Base-by-base conservation (phyloP, 2,113 vertebrate genomes). In the Microtus richardsoni region DNA sequence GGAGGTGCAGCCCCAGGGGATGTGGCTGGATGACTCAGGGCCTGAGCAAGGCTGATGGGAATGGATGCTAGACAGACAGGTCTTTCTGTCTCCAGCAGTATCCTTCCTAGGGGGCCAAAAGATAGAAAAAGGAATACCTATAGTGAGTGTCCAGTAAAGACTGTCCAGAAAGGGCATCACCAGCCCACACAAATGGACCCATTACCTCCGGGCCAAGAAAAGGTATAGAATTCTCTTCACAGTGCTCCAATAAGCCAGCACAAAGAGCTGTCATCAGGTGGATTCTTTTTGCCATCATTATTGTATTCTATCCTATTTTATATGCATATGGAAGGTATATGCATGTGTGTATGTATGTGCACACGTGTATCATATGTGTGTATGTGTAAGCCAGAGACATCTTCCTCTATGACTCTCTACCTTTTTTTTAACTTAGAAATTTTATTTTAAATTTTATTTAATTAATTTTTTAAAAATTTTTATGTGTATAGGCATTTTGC, bases 51-150 rank as follows among this genome's bases (percentile, higher is more conserved):
- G 19, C 88, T 88, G 41, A 36, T 3, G 36, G 78, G 24, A 52
- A 58, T 11, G 5, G 74, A 70, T 14, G 0, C 30, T 11, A 12
- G 39, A 44, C 44, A 82, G 68, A 58, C 7, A 68, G 80, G 62
- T 26, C 84, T 77, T 94, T 92, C 77, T 83, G 82, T 89, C 28
- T 79, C 79, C 77, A 92, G 44, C 52, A 82, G 89, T 82, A 91
- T 70, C 73, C 26, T 75, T 88, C 71, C 47, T 71, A 89, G 24
- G 30, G n/a, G 95, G 47, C 19, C 58, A 75, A 92, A 70, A 74
- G 66, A 66, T 36, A 54, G 58, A 28, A 88, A 96, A 91, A 88
- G 2, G 2, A 1, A 62, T 5, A 74, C 5, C 39, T 79, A 30
- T 7, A 82, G 22, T 28, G 70, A 89, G 30, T 5, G 7, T 84